phyloP scores from a whole-genome alignment of 2,797 vertebrate species.

The Melanotaenia boesemani region DNA sequence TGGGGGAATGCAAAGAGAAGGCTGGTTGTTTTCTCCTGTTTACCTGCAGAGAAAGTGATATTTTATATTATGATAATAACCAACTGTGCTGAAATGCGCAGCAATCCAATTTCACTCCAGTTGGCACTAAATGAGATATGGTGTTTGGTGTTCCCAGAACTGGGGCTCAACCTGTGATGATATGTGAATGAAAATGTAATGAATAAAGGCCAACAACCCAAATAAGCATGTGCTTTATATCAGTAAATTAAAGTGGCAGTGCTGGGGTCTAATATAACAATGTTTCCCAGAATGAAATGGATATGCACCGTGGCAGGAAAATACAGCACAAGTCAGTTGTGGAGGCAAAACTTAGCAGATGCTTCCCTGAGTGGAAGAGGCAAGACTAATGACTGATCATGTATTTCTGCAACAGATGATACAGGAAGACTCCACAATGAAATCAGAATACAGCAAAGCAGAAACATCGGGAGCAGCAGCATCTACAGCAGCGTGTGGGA shows the following conservation, averaged over 20 bases:
- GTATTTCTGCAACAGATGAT: constrained; percentile 59
- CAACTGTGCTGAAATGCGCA: constrained; percentile 63
- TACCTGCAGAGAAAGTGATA: constrained; percentile 75
- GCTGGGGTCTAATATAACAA: constrained; percentile 4
- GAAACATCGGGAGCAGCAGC: constrained; percentile 22
- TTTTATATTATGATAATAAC: constrained; percentile 78
- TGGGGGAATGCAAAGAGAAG: constrained; percentile 58
- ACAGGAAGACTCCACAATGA: constrained; percentile 29
- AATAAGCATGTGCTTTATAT: constrained; percentile 19
- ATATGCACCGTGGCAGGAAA: constrained; percentile 1
- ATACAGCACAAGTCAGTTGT: constrained; percentile 9
- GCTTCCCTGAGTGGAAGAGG: constrained; percentile 33
- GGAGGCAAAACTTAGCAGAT: constrained; percentile 39
- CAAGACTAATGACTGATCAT: constrained; percentile 53
- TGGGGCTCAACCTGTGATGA: constrained; percentile 29
- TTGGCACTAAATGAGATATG: constrained; percentile 45
- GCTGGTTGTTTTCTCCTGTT: constrained; percentile 80
- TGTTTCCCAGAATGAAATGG: constrained; percentile 2
- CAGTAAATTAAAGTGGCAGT: constrained; percentile 18
- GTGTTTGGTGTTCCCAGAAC: constrained; percentile 44
- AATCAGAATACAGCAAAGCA: constrained; percentile 38
- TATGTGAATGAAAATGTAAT: constrained; percentile 29
- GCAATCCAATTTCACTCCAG: constrained; percentile 63
- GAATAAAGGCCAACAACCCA: constrained; percentile 16
- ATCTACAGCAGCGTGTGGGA: not conserved